Evolutionary conservation across 2,888 invertebrate genomes (phyloP).

Genomic region (Melipona bicolor): DNA sequence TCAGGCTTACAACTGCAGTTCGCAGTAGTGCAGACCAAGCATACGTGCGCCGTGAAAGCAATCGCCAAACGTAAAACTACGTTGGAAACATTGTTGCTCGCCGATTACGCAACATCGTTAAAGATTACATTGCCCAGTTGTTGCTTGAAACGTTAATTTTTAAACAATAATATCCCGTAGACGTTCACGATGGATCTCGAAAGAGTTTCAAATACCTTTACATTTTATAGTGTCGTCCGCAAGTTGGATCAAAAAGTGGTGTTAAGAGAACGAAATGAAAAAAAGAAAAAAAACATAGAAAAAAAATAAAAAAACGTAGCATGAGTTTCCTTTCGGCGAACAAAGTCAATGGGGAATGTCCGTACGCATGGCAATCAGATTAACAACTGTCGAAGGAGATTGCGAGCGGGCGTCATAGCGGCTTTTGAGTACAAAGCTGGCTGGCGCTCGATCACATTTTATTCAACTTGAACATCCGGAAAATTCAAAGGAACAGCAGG

Average conservation of each 20-base stretch:
- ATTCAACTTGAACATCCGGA: constrained; percentile 31
- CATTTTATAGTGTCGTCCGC: neutral
- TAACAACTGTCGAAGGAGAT: constrained; percentile 13
- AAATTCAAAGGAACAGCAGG: constrained; percentile 47
- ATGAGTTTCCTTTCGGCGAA: neutral
- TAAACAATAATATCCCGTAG: neutral
- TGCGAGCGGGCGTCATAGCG: constrained; percentile 4
- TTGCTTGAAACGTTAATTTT: neutral
- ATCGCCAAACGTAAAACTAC: neutral
- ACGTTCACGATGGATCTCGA: neutral
- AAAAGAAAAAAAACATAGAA: neutral
- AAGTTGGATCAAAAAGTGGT: no score
- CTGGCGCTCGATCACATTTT: constrained; percentile 32
- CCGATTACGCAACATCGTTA: neutral
- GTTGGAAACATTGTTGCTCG: neutral
- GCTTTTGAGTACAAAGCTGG: constrained; percentile 17
- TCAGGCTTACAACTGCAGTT: neutral
- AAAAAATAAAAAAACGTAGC: no score
- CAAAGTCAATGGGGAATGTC: neutral
- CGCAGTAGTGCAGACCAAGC: constrained; percentile 11
- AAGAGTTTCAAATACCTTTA: neutral
- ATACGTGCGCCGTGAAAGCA: neutral
- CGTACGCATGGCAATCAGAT: neutral
- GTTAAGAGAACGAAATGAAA: no score
- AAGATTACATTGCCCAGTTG: neutral